phyloP scores from a whole-genome alignment of 1,140 invertebrate species.

The Drosophila elegans region DNA sequence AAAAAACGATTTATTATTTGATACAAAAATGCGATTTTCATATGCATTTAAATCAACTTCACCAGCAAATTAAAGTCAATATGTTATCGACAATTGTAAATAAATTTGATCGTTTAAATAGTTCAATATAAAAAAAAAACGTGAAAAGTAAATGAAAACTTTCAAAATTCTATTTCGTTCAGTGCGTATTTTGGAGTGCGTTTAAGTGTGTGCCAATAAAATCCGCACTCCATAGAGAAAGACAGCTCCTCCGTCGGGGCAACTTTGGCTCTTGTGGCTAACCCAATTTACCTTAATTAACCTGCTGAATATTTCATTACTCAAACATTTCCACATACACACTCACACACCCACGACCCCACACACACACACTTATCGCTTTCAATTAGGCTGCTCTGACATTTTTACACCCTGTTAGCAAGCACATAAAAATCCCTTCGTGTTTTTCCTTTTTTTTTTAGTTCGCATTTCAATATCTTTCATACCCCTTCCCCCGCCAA shows the following conservation, averaged over 20 bases:
- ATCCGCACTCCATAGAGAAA: not conserved
- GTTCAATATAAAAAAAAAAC: no score
- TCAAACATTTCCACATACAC: constrained; percentile 56
- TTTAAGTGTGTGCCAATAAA: constrained; percentile 32
- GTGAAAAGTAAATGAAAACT: no score
- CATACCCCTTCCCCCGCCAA: not conserved
- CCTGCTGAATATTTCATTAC: constrained; percentile 77
- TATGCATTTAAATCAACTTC: no score
- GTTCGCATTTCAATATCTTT: constrained; percentile 34
- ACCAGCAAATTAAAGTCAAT: no score
- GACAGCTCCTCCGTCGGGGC: not conserved
- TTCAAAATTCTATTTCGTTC: not conserved
- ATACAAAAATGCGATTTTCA: no score
- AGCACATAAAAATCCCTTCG: constrained; percentile 36
- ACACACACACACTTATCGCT: constrained; percentile 25
- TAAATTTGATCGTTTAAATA: no score
- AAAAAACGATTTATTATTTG: no score
- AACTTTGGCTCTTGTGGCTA: constrained; percentile 47
- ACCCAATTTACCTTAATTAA: constrained; percentile 82
- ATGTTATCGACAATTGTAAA: no score
- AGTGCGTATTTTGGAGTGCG: not conserved
- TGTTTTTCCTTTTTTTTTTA: not conserved
- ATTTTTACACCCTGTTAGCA: constrained; percentile 41
- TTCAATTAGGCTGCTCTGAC: constrained; percentile 63
- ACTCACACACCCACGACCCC: constrained; percentile 1